Evolutionary conservation across 2,888 invertebrate genomes (phyloP).

Genomic region (Erynnis tages): DNA sequence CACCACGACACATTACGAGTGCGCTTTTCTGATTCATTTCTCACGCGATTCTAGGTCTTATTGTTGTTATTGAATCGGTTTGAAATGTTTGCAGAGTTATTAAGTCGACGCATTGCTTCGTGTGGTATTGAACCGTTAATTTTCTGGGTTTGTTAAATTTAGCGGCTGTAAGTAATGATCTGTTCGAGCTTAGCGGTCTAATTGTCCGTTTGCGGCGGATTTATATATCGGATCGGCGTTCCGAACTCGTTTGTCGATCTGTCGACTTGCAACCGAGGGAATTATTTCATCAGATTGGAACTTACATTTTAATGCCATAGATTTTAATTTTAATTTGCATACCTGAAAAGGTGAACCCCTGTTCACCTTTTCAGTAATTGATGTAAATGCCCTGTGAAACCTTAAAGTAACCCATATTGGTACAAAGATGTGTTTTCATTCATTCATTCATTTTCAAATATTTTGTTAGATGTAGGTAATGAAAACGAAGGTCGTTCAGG

Average conservation of each 20-base stretch:
- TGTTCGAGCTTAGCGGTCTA: conserved; percentile 9
- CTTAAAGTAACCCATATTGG: too few species aligned
- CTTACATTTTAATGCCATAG: too few species aligned
- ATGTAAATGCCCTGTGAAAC: too few species aligned
- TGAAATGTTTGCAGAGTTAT: conserved; percentile 58
- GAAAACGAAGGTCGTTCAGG: too few species aligned
- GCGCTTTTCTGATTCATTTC: not conserved
- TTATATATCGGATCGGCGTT: not conserved
- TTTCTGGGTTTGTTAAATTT: conserved; percentile 33
- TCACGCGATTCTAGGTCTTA: conserved; percentile 42
- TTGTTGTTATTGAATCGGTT: conserved; percentile 39
- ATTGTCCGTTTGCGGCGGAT: conserved; percentile 9
- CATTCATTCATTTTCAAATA: too few species aligned
- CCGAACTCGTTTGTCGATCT: not conserved
- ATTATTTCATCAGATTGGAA: too few species aligned
- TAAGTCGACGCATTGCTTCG: conserved; percentile 57
- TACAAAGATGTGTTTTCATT: too few species aligned
- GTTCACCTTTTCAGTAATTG: too few species aligned
- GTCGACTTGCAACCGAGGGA: too few species aligned
- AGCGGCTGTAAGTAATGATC: conserved; percentile 25
- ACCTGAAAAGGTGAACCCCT: too few species aligned
- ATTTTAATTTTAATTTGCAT: too few species aligned
- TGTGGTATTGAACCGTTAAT: conserved; percentile 47
- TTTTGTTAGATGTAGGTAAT: too few species aligned
- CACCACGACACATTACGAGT: not conserved